These are phyloP conservation scores for Hystrix brachyura DNA, from an alignment of 2,113 vertebrate genomes.

Conservation along the genomic window DNA sequence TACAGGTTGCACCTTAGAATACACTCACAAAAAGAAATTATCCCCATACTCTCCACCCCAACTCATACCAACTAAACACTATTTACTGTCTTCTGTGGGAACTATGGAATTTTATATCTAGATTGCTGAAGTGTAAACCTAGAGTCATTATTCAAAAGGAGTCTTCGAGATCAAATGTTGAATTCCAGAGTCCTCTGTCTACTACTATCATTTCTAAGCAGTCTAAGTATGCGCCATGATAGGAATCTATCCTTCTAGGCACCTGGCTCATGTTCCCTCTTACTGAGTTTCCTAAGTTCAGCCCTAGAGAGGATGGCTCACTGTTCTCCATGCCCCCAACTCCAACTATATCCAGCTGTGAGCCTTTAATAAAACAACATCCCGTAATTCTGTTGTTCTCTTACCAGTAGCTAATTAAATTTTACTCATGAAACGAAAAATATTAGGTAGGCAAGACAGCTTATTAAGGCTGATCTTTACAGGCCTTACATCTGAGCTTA, in stretches of 20 bases:
- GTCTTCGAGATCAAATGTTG: slow-evolving; percentile 16
- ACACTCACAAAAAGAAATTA: neutral
- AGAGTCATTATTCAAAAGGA: slow-evolving; percentile 47
- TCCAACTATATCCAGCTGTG: neutral
- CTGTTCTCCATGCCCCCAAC: neutral
- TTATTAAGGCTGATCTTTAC: neutral
- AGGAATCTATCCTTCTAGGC: slow-evolving; percentile 70
- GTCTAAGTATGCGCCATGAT: slow-evolving; percentile 22
- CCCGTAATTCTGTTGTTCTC: neutral
- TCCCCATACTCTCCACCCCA: neutral
- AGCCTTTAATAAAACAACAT: slow-evolving; percentile 13
- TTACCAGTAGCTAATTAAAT: slow-evolving; percentile 20
- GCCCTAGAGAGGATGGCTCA: neutral
- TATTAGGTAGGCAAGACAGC: neutral
- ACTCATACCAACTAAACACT: slow-evolving; percentile 4
- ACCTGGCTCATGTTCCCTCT: slow-evolving; percentile 53
- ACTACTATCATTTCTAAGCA: slow-evolving; percentile 12
- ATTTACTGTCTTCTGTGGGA: neutral
- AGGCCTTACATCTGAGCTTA: neutral
- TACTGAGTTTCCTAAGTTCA: slow-evolving; percentile 56
- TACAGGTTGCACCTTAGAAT: neutral
- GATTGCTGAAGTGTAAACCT: slow-evolving; percentile 40
- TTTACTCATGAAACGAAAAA: slow-evolving; percentile 36
- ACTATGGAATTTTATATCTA: slow-evolving; percentile 24
- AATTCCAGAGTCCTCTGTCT: slow-evolving; percentile 28